Percentiles rank a stretch among this genome's conserved stretches.
Conservation (phyloP, 1,140 invertebrate species). For the Hycleus phaleratus region DNA sequence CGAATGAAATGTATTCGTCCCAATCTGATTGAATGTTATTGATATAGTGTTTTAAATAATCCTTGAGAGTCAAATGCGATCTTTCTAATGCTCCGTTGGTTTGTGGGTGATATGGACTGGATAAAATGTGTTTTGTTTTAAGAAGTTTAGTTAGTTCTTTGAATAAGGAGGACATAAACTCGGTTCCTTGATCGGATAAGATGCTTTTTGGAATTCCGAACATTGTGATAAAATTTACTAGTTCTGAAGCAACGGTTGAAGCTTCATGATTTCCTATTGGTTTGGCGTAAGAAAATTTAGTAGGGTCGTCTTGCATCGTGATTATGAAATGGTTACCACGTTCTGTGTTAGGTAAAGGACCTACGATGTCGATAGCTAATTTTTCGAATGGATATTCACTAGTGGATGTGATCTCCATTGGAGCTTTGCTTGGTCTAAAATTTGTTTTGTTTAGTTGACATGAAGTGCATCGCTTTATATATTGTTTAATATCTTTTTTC, state of each 20-base stretch:
- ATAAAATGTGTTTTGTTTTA: slow-evolving; percentile 26
- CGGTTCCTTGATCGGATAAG: slow-evolving; percentile 31
- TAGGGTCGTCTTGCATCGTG: slow-evolving; percentile 31
- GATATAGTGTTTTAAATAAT: slow-evolving; percentile 26
- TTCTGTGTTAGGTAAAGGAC: slow-evolving; percentile 21
- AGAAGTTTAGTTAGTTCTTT: slow-evolving; percentile 31
- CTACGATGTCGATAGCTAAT: slow-evolving; percentile 27
- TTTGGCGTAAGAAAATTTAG: slow-evolving; percentile 24
- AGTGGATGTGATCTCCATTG: slow-evolving; percentile 32
- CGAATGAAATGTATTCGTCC: not conserved
- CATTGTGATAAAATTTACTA: slow-evolving; percentile 23
- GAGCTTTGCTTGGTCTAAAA: slow-evolving; percentile 18
- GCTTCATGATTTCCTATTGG: slow-evolving; percentile 30
- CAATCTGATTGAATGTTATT: not conserved
- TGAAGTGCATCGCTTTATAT: slow-evolving; percentile 24
- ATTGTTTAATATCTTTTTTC: slow-evolving; percentile 29
- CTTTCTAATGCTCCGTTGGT: slow-evolving; percentile 37
- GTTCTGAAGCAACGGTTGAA: no score
- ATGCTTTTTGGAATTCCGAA: slow-evolving; percentile 26
- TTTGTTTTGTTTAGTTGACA: slow-evolving; percentile 32
- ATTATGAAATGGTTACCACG: slow-evolving; percentile 21
- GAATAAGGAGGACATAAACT: slow-evolving; percentile 32
- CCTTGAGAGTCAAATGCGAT: slow-evolving; percentile 36
- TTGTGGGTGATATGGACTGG: slow-evolving; percentile 31
- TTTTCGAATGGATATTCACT: slow-evolving; percentile 23